Percentiles rank a stretch among this genome's conserved stretches.
phyloP scores from a whole-genome alignment of 2,888 invertebrate species.

The Ochropleura plecta region DNA sequence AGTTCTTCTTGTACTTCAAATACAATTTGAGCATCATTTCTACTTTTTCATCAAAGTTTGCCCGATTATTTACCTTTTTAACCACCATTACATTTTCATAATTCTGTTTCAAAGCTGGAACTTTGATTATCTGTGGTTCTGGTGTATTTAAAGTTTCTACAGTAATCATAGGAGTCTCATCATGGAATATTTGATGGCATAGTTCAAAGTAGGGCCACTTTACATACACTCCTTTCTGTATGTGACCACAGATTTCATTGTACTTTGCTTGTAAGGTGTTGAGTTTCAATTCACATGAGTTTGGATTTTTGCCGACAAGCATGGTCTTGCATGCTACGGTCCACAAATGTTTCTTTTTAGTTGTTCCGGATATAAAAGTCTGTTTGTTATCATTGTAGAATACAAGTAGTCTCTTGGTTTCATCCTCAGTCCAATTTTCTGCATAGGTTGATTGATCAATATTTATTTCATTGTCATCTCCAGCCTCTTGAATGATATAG shows the following conservation, averaged over 20 bases:
- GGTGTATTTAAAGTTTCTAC: slow-evolving; percentile 44
- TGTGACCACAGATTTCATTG: slow-evolving; percentile 70
- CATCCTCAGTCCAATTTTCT: slow-evolving; percentile 79
- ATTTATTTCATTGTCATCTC: slow-evolving; percentile 48
- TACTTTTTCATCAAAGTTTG: slow-evolving; percentile 76
- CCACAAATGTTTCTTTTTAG: slow-evolving; percentile 83
- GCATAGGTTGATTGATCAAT: slow-evolving; percentile 23
- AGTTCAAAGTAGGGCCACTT: slow-evolving; percentile 80
- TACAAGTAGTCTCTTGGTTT: slow-evolving; percentile 79
- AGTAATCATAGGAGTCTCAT: slow-evolving; percentile 67
- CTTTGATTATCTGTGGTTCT: slow-evolving; percentile 51
- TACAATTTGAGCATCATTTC: slow-evolving; percentile 81
- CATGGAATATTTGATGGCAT: slow-evolving; percentile 83
- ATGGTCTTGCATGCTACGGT: slow-evolving; percentile 85
- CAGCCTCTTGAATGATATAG: slow-evolving; percentile 68
- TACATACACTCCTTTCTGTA: slow-evolving; percentile 71
- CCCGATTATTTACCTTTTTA: slow-evolving; percentile 69
- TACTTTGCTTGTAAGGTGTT: slow-evolving; percentile 77
- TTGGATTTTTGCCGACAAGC: slow-evolving; percentile 77
- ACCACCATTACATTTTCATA: slow-evolving; percentile 70
- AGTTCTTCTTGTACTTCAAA: slow-evolving; percentile 78
- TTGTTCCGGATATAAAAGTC: slow-evolving; percentile 77
- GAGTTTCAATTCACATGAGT: slow-evolving; percentile 79
- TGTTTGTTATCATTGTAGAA: slow-evolving; percentile 86
- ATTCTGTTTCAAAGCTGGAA: slow-evolving; percentile 42